Evolutionary conservation across 2,888 invertebrate genomes (phyloP).

Genomic region (Spilarctia lutea): DNA sequence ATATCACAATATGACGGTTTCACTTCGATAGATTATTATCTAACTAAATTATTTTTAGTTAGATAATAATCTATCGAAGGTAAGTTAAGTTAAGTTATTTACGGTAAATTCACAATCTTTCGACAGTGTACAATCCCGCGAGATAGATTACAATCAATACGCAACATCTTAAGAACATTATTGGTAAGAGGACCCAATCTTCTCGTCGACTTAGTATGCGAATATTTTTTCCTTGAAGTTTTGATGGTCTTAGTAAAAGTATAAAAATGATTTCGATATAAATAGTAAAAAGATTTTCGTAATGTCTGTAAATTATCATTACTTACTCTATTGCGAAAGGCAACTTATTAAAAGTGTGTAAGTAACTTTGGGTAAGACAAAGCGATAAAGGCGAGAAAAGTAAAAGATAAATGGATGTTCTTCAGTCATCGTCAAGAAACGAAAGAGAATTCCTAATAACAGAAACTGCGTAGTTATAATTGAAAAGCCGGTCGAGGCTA

Average conservation of each 20-base stretch:
- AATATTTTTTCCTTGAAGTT: background rate
- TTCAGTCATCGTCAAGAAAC: slow-evolving; percentile 40
- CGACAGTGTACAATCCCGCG: too few relatives aligned
- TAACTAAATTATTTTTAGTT: too few relatives aligned
- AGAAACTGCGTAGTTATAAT: slow-evolving; percentile 39
- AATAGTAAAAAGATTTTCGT: background rate
- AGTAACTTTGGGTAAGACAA: slow-evolving; percentile 30
- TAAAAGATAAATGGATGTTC: slow-evolving; percentile 44
- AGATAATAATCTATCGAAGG: too few relatives aligned
- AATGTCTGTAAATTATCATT: background rate
- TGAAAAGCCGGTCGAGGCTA: slow-evolving; percentile 26
- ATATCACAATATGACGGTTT: too few relatives aligned
- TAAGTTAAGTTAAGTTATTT: too few relatives aligned
- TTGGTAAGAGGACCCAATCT: background rate
- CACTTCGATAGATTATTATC: too few relatives aligned
- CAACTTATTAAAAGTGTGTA: slow-evolving; percentile 17
- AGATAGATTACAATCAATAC: too few relatives aligned
- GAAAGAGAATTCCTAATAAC: slow-evolving; percentile 33
- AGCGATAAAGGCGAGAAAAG: slow-evolving; percentile 29
- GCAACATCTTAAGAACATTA: too few relatives aligned
- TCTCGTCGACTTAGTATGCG: background rate
- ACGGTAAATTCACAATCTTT: too few relatives aligned
- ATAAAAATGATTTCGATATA: background rate
- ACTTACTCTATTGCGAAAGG: background rate
- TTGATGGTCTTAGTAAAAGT: background rate